phyloP scores from a whole-genome alignment of 1,140 invertebrate genomes.

The Tigriopus japonicus region DNA sequence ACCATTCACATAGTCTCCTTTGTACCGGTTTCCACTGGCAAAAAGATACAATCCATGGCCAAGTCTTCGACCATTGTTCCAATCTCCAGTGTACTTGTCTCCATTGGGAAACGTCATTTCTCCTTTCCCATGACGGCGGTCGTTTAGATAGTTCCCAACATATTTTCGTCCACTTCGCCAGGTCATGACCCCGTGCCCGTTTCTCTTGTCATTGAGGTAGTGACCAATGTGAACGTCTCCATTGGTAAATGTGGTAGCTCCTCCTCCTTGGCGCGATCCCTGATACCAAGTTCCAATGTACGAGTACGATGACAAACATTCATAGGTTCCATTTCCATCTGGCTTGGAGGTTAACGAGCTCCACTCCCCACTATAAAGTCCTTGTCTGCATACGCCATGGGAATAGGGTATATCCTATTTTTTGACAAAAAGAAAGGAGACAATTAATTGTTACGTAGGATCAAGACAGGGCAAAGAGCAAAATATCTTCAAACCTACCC shows the following conservation, averaged over 20 bases:
- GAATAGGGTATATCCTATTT: too few species aligned
- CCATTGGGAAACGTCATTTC: conserved; percentile 13
- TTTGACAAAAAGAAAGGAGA: too few species aligned
- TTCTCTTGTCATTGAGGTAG: conserved; percentile 5
- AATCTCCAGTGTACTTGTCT: conserved; percentile 13
- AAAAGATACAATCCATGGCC: conserved; percentile 10
- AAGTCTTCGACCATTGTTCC: background rate
- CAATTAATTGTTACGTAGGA: too few species aligned
- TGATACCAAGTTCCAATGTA: conserved; percentile 4
- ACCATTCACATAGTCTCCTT: conserved; percentile 3
- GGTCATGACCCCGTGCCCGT: background rate
- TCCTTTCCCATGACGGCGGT: conserved; percentile 1
- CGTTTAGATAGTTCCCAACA: background rate
- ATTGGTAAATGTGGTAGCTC: background rate
- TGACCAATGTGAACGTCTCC: conserved; percentile 10
- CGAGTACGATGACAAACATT: background rate
- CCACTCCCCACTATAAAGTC: too few species aligned
- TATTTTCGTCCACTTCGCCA: conserved; percentile 7
- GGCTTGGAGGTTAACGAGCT: background rate
- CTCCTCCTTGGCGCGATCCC: conserved; percentile 2
- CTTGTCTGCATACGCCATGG: too few species aligned
- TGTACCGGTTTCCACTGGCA: conserved; percentile 7
- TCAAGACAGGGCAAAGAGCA: too few species aligned
- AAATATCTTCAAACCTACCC: too few species aligned
- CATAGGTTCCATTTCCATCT: conserved; percentile 1